Evolutionary conservation across 2,113 vertebrate genomes (phyloP).

Genomic region (Heptranchias perlo): DNA sequence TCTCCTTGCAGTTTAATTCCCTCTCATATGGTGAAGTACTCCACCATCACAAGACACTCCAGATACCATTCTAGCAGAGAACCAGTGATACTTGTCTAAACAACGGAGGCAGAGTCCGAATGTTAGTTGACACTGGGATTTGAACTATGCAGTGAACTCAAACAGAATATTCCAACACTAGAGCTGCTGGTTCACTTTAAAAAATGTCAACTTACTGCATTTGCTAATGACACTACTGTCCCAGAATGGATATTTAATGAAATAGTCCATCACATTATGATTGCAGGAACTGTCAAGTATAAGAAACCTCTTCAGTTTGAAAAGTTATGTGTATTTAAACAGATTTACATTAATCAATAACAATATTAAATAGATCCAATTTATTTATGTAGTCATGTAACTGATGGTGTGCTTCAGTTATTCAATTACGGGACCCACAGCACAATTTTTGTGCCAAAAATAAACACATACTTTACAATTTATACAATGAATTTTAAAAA

Average conservation of each 20-base stretch:
- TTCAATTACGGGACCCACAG: not conserved
- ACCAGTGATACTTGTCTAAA: not conserved
- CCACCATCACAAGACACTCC: not conserved
- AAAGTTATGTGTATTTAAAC: not conserved
- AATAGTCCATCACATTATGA: not conserved
- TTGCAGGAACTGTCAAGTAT: not conserved
- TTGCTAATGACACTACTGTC: not conserved
- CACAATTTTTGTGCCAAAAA: not conserved
- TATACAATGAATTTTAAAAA: not conserved
- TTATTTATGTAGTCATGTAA: not conserved
- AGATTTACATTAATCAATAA: slow-evolving; percentile 2
- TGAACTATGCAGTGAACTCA: not conserved
- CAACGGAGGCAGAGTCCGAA: not conserved
- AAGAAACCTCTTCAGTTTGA: not conserved
- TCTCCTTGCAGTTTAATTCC: not conserved
- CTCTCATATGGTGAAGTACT: not conserved
- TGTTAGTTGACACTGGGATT: not conserved
- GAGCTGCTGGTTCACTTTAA: not conserved
- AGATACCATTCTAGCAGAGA: not conserved
- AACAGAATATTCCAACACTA: not conserved
- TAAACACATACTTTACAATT: not conserved
- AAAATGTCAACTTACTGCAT: not conserved
- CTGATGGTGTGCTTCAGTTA: not conserved
- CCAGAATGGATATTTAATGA: not conserved
- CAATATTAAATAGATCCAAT: not conserved